These are phyloP conservation scores for Cichlasoma orientale DNA, from an alignment of 2,797 vertebrate genomes.

Conservation along the genomic window DNA sequence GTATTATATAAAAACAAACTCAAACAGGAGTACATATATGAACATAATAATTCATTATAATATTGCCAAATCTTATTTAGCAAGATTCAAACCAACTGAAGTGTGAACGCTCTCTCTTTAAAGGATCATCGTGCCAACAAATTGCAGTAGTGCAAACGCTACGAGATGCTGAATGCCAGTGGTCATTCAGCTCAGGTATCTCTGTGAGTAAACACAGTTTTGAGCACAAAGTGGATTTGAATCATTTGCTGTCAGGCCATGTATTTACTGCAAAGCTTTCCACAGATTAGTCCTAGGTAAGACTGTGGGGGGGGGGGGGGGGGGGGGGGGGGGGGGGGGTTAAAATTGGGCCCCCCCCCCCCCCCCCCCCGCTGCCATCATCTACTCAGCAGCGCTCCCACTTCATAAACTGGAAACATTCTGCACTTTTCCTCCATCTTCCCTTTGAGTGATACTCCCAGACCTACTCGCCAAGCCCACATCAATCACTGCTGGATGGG, in stretches of 20 bases:
- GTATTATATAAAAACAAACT: not conserved
- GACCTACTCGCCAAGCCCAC: conserved; percentile 40
- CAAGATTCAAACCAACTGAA: not conserved
- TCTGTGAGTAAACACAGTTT: conserved; percentile 19
- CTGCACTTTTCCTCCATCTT: conserved; percentile 27
- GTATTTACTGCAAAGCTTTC: conserved; percentile 43
- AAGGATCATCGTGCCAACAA: not conserved
- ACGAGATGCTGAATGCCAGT: conserved; percentile 10
- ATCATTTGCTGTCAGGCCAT: conserved; percentile 38
- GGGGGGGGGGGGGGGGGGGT: too few species aligned
- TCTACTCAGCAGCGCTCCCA: conserved; percentile 24
- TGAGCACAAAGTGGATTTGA: conserved; percentile 40
- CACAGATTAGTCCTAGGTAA: conserved; percentile 64
- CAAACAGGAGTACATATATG: not conserved
- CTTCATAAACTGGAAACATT: conserved; percentile 57
- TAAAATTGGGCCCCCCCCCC: not conserved
- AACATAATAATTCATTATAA: not conserved
- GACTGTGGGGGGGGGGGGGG: too few species aligned
- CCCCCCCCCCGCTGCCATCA: not conserved
- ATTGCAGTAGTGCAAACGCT: conserved; percentile 8
- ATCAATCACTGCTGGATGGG: conserved; percentile 58
- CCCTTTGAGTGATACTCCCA: conserved; percentile 48
- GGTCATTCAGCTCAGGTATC: conserved; percentile 16
- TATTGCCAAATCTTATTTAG: not conserved
- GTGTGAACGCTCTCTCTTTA: not conserved